phyloP scores from a whole-genome alignment of 2,888 invertebrate genomes.

The Lobophora halterata region DNA sequence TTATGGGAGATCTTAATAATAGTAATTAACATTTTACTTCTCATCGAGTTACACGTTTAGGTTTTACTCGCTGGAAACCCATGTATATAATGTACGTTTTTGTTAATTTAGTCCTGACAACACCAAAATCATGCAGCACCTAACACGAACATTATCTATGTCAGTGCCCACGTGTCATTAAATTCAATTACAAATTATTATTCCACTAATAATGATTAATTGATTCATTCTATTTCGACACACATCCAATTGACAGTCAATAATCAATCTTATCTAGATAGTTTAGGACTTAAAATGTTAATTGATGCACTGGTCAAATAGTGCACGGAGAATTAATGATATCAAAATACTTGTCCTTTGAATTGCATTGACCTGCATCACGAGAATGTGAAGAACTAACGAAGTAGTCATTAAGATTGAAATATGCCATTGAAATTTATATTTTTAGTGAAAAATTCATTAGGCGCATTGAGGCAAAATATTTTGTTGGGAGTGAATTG shows the following conservation, averaged over 20 bases:
- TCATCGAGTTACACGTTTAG: too few relatives aligned
- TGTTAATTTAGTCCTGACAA: slow-evolving; percentile 6
- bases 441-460: too few relatives aligned
- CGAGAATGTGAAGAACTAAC: too few relatives aligned
- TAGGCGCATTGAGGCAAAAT: too few relatives aligned
- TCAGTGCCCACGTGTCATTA: slow-evolving; percentile 40
- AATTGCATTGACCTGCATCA: slow-evolving; percentile 13
- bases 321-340: background rate
- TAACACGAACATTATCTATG: slow-evolving; percentile 11
- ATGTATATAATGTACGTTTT: too few relatives aligned
- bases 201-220: slow-evolving; percentile 42
- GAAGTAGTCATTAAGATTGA: too few relatives aligned
- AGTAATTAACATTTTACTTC: too few relatives aligned
- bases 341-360: slow-evolving; percentile 8
- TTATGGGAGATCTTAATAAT: too few relatives aligned
- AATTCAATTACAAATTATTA: slow-evolving; percentile 36
- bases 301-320: slow-evolving; percentile 1
- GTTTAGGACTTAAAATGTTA: slow-evolving; percentile 3
- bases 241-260: slow-evolving; percentile 2
- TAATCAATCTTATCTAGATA: background rate
- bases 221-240: slow-evolving; percentile 34
- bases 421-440: too few relatives aligned
- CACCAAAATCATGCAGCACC: slow-evolving; percentile 22
- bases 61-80: too few relatives aligned
- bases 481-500: too few relatives aligned